Conservation (phyloP, 2,113 vertebrate genomes). For the Coregonus clupeaformis region DNA sequence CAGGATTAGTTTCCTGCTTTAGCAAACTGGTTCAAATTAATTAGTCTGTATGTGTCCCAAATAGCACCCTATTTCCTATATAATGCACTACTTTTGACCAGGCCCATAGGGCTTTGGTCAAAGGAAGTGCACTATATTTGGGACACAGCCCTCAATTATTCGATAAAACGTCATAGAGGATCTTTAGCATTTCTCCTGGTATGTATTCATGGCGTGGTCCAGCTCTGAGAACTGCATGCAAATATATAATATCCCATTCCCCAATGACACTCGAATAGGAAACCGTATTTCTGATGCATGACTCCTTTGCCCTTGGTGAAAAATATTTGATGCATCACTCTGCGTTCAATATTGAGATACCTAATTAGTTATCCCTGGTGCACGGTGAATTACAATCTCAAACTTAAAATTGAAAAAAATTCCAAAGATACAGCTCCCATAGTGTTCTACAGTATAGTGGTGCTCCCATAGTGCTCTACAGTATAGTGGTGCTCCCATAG, state of each 20-base stretch:
- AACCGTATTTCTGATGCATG: slow-evolving; percentile 40
- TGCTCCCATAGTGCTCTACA: no score
- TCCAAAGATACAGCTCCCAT: slow-evolving; percentile 16
- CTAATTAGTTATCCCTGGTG: no score
- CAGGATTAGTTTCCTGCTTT: no score
- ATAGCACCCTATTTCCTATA: no score
- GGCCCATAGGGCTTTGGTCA: no score
- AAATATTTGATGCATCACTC: slow-evolving; percentile 71
- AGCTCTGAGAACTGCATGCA: slow-evolving; percentile 45
- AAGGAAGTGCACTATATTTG: no score
- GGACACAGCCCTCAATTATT: slow-evolving; percentile 21
- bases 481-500: no score
- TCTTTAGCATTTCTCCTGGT: slow-evolving; percentile 28
- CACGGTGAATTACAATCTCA: slow-evolving; percentile 56
- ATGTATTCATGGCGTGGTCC: slow-evolving; percentile 47
- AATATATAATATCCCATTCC: slow-evolving; percentile 44
- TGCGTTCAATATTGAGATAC: slow-evolving; percentile 64
- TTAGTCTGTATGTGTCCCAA: no score
- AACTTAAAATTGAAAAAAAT: slow-evolving; percentile 40
- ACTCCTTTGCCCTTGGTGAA: slow-evolving; percentile 70
- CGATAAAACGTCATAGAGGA: neutral
- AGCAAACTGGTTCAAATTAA: no score
- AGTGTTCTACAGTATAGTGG: no score
- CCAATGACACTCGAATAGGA: slow-evolving; percentile 27
- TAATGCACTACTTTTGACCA: no score